These are phyloP conservation scores for Cyaniris semiargus DNA, from an alignment of 2,888 invertebrate species.

Conservation along the genomic window DNA sequence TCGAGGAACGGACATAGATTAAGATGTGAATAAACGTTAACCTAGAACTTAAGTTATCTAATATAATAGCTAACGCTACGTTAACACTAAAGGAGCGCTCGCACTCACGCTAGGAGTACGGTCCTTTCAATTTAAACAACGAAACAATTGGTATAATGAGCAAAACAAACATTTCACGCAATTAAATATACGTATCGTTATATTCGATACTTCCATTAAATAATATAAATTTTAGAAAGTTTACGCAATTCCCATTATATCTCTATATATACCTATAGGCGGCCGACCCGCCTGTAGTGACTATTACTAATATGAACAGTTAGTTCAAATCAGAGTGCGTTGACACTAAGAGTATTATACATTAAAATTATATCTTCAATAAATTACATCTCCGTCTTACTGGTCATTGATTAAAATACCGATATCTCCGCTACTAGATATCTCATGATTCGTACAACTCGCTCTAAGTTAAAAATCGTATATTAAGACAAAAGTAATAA, in stretches of 20 bases:
- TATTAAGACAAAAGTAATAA: slow-evolving; percentile 23
- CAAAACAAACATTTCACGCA: slow-evolving; percentile 29
- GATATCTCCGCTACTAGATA: slow-evolving; percentile 15
- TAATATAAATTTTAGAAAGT: slow-evolving; percentile 30
- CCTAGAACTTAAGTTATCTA: slow-evolving; percentile 65
- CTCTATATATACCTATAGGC: slow-evolving; percentile 24
- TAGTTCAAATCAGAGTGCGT: slow-evolving; percentile 17
- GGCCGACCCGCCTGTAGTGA: neutral
- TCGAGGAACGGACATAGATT: slow-evolving; percentile 76
- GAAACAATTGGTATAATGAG: slow-evolving; percentile 24
- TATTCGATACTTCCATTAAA: slow-evolving; percentile 28
- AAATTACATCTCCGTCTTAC: slow-evolving; percentile 25
- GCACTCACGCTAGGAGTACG: slow-evolving; percentile 37
- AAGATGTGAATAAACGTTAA: slow-evolving; percentile 61
- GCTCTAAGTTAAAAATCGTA: slow-evolving; percentile 21
- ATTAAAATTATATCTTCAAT: slow-evolving; percentile 30
- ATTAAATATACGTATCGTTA: slow-evolving; percentile 29
- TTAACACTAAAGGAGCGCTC: slow-evolving; percentile 47
- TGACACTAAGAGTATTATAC: slow-evolving; percentile 25
- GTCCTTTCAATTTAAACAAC: slow-evolving; percentile 13
- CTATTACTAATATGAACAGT: slow-evolving; percentile 18
- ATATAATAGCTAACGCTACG: slow-evolving; percentile 52
- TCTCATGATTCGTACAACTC: slow-evolving; percentile 9
- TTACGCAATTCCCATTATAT: slow-evolving; percentile 30
- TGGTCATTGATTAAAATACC: slow-evolving; percentile 28